phyloP scores from a whole-genome alignment of 2,888 invertebrate genomes.

The Clitarchus hookeri region DNA sequence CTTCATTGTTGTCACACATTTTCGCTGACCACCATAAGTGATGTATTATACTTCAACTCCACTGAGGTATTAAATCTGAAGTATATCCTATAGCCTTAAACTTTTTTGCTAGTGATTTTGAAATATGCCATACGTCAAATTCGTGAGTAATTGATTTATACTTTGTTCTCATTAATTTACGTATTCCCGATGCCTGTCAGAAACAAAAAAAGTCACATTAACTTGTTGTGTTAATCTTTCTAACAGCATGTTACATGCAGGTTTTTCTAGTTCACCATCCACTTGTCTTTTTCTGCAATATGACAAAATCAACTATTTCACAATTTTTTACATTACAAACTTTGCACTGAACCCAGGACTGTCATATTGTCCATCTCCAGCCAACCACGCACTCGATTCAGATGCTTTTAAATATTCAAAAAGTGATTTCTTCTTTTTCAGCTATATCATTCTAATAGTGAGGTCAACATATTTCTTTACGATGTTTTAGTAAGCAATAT shows the following conservation, averaged over 20 bases:
- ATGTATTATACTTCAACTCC: not conserved
- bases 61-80: not conserved
- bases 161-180: constrained; percentile 15
- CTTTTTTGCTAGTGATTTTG: constrained; percentile 5
- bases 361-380: not conserved
- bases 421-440: no score
- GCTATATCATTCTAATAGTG: not conserved
- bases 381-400: not conserved
- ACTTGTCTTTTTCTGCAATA: constrained; percentile 18
- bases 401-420: not conserved
- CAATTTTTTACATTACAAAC: not conserved
- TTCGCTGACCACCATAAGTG: not conserved
- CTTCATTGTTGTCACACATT: constrained; percentile 23
- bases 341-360: constrained; percentile 22
- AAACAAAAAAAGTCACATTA: not conserved
- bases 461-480: not conserved
- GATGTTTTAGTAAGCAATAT: not conserved
- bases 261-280: constrained; percentile 18
- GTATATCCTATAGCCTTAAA: not conserved
- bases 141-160: not conserved
- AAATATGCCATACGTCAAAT: constrained; percentile 25
- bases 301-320: constrained; percentile 17
- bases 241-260: not conserved
- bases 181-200: not conserved
- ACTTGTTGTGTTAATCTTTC: not conserved